Evolutionary conservation across 2,113 vertebrate species (phyloP), one percentile per base, ranked within the genome.

Genomic region (Perccottus glenii): DNA sequence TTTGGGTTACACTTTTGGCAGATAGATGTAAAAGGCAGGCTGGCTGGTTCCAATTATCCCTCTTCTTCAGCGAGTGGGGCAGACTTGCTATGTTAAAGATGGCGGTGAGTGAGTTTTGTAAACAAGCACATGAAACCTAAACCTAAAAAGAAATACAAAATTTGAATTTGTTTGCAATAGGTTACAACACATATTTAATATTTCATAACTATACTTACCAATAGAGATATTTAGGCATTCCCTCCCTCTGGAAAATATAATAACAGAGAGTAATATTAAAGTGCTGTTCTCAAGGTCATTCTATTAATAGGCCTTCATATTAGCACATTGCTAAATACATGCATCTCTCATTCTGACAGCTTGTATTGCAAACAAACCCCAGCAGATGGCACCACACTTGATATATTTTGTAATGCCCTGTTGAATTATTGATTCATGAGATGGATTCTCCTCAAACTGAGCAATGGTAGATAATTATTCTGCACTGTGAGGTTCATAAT

Each of bases 231-330:
- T 87, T 89, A 91, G 66, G 90, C 88, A 16, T 90, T 89, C 5
- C 88, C 90, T 78, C 78, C 88, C 60, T 90, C 88, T 91, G 83
- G 11, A 67, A 62, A 44, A 38, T 15, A 58, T 36, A 40, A 64
- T 61, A 0, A 67, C 0, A 70, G 11, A 78, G 36, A 75, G 44
- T 77, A 67, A 49, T 32, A n/a, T 43, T 27, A 64, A 77, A 61
- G 15, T 19, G 53, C 36, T 27, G 40, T 42, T 52, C 15, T 82
- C 78, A 85, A 82, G 76, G 76, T 82, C 77, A 70, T 46, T 53
- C 74, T 82, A 81, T 82, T 72, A 76, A 60, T 77, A 85, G 78
- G 64, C 47, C 44, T 14, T 16, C 44, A 42, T 53, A 10, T 67
- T 72, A 65, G 66, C 71, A 53, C 68, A 52, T 65, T 64, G 52